Percentiles rank a stretch among this genome's conserved stretches.
Evolutionary conservation across 1,140 invertebrate species (phyloP).

Genomic region (Cydia amplana): DNA sequence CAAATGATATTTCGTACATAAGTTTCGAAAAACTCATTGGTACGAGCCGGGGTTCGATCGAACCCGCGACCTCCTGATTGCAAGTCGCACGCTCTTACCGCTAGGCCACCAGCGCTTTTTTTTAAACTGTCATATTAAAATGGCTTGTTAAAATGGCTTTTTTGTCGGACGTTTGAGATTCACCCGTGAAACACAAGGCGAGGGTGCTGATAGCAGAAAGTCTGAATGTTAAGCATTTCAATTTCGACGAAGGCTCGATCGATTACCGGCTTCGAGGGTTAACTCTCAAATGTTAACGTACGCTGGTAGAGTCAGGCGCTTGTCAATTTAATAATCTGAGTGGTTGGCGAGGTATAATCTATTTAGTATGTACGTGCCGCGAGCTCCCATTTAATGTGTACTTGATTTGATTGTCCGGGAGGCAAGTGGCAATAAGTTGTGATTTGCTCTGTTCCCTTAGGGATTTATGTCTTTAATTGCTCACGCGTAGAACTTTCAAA

Average conservation of each 20-base stretch:
- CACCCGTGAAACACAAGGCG: too few species aligned
- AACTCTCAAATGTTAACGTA: background rate
- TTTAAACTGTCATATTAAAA: too few species aligned
- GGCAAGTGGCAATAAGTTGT: slow-evolving; percentile 44
- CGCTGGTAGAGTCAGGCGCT: background rate
- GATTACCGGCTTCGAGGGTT: slow-evolving; percentile 1
- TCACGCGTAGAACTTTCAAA: too few species aligned
- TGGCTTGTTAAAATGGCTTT: too few species aligned
- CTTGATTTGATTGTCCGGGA: slow-evolving; percentile 45
- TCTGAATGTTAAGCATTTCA: slow-evolving; percentile 21
- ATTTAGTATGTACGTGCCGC: slow-evolving; percentile 33
- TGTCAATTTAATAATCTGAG: slow-evolving; percentile 31
- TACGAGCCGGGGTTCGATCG: too few species aligned
- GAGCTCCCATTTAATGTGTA: slow-evolving; percentile 38
- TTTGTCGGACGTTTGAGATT: too few species aligned
- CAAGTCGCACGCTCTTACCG: too few species aligned
- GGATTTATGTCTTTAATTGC: slow-evolving; percentile 41
- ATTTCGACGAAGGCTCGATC: slow-evolving; percentile 8
- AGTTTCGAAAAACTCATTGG: too few species aligned
- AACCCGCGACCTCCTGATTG: too few species aligned
- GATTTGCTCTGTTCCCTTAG: slow-evolving; percentile 35
- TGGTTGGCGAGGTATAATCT: slow-evolving; percentile 35
- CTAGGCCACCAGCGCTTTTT: too few species aligned
- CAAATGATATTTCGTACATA: too few species aligned
- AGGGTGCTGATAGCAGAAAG: background rate